Evolutionary conservation across 37 sponge, comb jelly and placozoan species (phyloP).

Genomic region (Mnemiopsis leidyi): DNA sequence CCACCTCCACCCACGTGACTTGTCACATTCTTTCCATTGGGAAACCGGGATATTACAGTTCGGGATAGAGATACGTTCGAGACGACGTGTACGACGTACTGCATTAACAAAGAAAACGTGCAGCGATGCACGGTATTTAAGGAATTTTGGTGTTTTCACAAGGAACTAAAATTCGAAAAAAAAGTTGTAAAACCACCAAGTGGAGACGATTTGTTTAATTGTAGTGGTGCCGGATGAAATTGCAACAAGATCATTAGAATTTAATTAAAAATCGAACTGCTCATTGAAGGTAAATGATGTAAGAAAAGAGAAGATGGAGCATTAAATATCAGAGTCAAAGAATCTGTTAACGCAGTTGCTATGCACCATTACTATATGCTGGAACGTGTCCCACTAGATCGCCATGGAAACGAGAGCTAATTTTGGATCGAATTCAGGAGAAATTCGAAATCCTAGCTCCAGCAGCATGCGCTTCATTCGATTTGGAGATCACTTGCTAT

Average conservation of each 20-base stretch:
- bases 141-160: not conserved
- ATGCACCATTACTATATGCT: not conserved
- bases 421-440: not conserved
- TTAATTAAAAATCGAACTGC: not conserved
- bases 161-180: too few species aligned
- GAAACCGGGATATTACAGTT: not conserved
- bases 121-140: not conserved
- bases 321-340: not conserved
- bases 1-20: not conserved
- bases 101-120: not conserved
- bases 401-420: not conserved
- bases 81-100: not conserved
- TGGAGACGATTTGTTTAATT: too few species aligned
- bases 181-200: too few species aligned
- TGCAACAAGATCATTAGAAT: not conserved
- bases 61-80: not conserved
- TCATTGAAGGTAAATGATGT: not conserved
- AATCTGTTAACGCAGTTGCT: not conserved
- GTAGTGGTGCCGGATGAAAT: not conserved
- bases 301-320: not conserved
- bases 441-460: not conserved
- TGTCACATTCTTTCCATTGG: not conserved
- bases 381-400: not conserved
- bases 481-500: not conserved
- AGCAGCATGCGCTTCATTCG: not conserved